Conservation (phyloP, 2,797 vertebrate species). For the Chaetophractus vellerosus region DNA sequence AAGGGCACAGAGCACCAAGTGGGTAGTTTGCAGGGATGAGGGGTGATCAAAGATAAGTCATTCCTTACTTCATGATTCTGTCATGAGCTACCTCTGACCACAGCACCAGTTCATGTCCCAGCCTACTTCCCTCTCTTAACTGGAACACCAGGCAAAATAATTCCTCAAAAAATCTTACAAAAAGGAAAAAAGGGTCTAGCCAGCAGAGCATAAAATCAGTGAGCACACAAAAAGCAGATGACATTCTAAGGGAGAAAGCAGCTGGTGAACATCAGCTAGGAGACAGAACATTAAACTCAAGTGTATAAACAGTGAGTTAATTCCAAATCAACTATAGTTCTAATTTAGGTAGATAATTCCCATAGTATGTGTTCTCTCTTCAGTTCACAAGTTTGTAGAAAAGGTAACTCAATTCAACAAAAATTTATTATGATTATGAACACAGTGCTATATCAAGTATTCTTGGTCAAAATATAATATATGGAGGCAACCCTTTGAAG, state of each 20-base stretch:
- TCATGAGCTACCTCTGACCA: conserved; percentile 26
- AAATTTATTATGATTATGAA: conserved; percentile 32
- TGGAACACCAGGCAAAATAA: conserved; percentile 56
- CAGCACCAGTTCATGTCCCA: neutral
- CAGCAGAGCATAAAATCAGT: conserved; percentile 57
- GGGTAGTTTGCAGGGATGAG: neutral
- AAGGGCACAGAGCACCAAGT: neutral
- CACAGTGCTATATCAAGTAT: neutral
- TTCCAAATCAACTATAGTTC: conserved; percentile 39
- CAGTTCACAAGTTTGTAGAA: conserved; percentile 27
- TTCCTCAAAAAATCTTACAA: conserved; percentile 52
- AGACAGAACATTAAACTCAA: conserved; percentile 65
- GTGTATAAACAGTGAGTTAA: conserved; percentile 61
- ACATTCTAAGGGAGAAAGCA: conserved; percentile 67
- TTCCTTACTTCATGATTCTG: neutral
- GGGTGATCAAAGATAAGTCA: neutral
- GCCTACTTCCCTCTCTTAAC: conserved; percentile 31
- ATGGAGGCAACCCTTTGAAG: conserved; percentile 8
- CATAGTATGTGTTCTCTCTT: neutral
- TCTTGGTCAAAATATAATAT: conserved; percentile 56
- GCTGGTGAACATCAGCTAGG: conserved; percentile 73
- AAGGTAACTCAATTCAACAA: conserved; percentile 50
- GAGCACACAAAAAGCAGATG: conserved; percentile 37
- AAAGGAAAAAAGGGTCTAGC: neutral
- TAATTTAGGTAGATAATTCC: conserved; percentile 13